Evolutionary conservation across 2,797 vertebrate genomes (phyloP), one percentile per base, ranked within the genome.

Genomic region (Pseudomugil gertrudae): DNA sequence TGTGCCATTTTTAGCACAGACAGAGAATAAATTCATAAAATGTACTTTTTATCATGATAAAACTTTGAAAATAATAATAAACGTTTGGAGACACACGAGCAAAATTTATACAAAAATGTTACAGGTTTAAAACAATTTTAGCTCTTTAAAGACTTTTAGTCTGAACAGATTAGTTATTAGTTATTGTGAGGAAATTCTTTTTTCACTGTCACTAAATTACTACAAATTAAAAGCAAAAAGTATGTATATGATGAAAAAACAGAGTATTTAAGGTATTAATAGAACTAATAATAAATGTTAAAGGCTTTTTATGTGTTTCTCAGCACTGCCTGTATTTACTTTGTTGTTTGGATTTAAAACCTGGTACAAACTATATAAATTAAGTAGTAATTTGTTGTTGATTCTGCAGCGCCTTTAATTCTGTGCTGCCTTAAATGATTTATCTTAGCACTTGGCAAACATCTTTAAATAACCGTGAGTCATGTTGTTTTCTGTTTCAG

Each of bases 401-500:
- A 48, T 23, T 48, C 14, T 27, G 15, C 50, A 51, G 3, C 21
- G 10, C 3, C 2, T 24, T 48, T 13, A 24, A 51, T 27, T 51
- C 26, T 24, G 24, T 27, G 24, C 50, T 8, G 27, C 26, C 14
- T 17, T 27, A 0, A 50, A 51, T 7, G 6, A 4, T 19, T 8
- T 40, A 40, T 17, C 17, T 43, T 21, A n/a, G 19, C 7, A 21
- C 19, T 45, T 45, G 8, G n/a, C 19, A 45, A 45, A 45, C 40
- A n/a, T 21, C 2, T 45, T 45, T 45, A 9, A n/a, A 19, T 45
- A 19, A 45, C 5, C 40, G 9, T 8, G 7, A 21, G 40, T 45
- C 17, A 57, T 33, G 1, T 69, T 6, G 58, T 9, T 53, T 48
- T 32, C 3, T 86, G 29, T 77, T 87, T 69, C 88, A 99, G 98